Evolutionary conservation across 2,797 vertebrate species (phyloP).

Genomic region (Rousettus madagascariensis): DNA sequence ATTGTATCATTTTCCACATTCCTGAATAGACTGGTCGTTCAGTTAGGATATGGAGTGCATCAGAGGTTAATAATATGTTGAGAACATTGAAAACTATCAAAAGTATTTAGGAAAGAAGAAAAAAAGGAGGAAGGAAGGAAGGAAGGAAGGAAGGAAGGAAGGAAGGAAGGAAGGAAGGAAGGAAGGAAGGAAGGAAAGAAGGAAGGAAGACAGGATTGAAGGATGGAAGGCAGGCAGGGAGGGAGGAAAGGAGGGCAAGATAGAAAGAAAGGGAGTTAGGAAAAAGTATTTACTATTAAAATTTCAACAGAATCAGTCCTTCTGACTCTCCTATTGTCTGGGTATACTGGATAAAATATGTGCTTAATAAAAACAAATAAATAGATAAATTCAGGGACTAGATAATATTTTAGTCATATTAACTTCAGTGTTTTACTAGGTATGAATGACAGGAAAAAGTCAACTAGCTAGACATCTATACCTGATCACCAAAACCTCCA

Average conservation of each 20-base stretch:
- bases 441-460: background rate
- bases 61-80: background rate
- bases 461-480: background rate
- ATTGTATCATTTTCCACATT: background rate
- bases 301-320: background rate
- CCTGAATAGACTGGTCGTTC: background rate
- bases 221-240: background rate
- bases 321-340: background rate
- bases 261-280: background rate
- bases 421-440: background rate
- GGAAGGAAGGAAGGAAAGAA: background rate
- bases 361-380: background rate
- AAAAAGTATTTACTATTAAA: background rate
- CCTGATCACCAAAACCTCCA: background rate
- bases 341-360: background rate
- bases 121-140: background rate
- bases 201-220: too few relatives aligned
- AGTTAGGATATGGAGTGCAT: accelerated
- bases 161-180: too few relatives aligned
- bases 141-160: background rate
- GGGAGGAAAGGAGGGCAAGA: accelerated
- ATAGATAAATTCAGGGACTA: background rate
- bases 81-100: background rate
- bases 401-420: background rate
- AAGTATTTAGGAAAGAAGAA: background rate